Evolutionary conservation across 2,797 vertebrate species (phyloP).

Genomic region (Ptychobarbus kaznakovi): DNA sequence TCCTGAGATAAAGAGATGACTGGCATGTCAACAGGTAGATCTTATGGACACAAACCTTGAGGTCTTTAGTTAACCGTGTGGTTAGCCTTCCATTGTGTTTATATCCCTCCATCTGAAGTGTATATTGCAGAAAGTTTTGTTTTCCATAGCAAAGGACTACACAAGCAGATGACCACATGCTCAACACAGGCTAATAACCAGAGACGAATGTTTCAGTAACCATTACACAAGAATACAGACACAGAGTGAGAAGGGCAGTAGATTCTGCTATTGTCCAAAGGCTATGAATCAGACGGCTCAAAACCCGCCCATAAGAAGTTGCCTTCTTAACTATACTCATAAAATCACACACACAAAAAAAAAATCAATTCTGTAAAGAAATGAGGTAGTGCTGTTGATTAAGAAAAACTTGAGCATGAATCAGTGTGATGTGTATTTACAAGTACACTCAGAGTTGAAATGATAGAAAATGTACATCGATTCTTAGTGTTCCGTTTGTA

Average conservation of each 20-base stretch:
- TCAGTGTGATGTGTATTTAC: conserved; percentile 59
- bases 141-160: not conserved
- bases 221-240: conserved; percentile 55
- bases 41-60: conserved; percentile 29
- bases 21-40: conserved; percentile 33
- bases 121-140: conserved; percentile 14
- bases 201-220: conserved; percentile 44
- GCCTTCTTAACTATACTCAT: conserved; percentile 65
- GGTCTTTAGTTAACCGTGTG: conserved; percentile 10
- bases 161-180: conserved; percentile 22
- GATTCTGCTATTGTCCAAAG: conserved; percentile 63
- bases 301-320: conserved; percentile 66
- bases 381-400: conserved; percentile 83
- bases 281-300: conserved; percentile 62
- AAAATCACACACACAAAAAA: conserved; percentile 61
- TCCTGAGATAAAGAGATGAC: conserved; percentile 70
- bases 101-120: conserved; percentile 8
- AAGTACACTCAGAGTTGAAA: conserved; percentile 43
- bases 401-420: conserved; percentile 59
- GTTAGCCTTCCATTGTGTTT: conserved; percentile 11
- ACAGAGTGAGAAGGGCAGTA: conserved; percentile 62
- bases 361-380: conserved; percentile 73
- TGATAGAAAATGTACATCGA: conserved; percentile 58
- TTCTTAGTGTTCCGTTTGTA: conserved; percentile 48
- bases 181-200: not conserved